Evolutionary conservation across 2,797 vertebrate species (phyloP).

Genomic region (Sebastes alutus): DNA sequence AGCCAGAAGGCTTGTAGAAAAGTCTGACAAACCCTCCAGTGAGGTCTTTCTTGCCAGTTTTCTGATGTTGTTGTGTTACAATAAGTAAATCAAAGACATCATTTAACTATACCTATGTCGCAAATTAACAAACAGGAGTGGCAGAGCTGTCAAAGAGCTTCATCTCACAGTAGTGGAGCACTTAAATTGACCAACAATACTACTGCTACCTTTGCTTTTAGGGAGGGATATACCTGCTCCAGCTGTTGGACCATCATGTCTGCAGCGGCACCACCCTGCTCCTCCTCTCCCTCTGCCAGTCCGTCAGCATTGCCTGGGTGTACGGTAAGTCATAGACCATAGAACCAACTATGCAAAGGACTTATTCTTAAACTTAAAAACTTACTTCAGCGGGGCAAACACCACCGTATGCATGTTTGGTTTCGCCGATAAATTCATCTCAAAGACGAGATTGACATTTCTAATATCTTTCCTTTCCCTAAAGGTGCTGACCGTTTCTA

Average conservation of each 20-base stretch:
- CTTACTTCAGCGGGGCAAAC: background rate
- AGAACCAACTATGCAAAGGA: background rate
- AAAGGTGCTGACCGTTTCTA: conserved; percentile 89
- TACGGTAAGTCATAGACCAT: conserved; percentile 56
- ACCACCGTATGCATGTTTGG: fast-evolving
- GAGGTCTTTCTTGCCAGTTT: too few species aligned
- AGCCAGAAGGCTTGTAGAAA: too few species aligned
- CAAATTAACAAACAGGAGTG: background rate
- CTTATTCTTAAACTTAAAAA: background rate
- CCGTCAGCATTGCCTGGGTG: conserved; percentile 72
- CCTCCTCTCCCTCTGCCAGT: conserved; percentile 69
- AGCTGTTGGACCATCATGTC: conserved; percentile 74
- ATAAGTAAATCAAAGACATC: background rate
- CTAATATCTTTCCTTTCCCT: background rate
- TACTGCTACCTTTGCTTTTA: background rate
- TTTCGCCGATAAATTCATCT: background rate
- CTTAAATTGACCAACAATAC: background rate
- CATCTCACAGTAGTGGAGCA: background rate
- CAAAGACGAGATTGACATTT: background rate
- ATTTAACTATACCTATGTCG: background rate
- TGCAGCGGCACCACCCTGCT: conserved; percentile 75
- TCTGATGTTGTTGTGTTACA: background rate
- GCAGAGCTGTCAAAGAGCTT: background rate
- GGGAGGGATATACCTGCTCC: conserved; percentile 76
- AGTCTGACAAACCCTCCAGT: too few species aligned